Percentiles rank a stretch among this genome's conserved stretches.
Evolutionary conservation across 2,797 vertebrate species (phyloP).

Genomic region (Buceros bicornis): DNA sequence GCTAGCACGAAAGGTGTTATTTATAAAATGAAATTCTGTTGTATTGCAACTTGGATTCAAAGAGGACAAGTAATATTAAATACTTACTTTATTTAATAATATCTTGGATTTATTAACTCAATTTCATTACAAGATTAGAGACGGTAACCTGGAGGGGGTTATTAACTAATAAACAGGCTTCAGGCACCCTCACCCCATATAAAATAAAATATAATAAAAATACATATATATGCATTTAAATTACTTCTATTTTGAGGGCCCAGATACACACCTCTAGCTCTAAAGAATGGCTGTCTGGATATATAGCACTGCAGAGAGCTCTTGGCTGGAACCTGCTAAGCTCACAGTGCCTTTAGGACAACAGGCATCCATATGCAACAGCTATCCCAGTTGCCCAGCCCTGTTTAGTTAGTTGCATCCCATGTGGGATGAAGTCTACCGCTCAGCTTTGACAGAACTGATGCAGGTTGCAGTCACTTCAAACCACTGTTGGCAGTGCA

Average conservation of each 20-base stretch:
- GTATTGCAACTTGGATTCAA: slow-evolving; percentile 85
- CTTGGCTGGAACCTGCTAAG: neutral
- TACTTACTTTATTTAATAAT: slow-evolving; percentile 86
- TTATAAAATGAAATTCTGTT: slow-evolving; percentile 88
- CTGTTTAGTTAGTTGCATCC: neutral
- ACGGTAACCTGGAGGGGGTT: slow-evolving; percentile 73
- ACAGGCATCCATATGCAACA: neutral
- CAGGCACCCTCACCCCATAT: slow-evolving; percentile 49
- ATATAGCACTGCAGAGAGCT: neutral
- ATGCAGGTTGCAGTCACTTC: neutral
- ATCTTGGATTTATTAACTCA: slow-evolving; percentile 86
- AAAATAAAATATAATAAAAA: slow-evolving; percentile 61
- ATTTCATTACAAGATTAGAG: slow-evolving; percentile 82
- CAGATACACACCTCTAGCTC: slow-evolving; percentile 30
- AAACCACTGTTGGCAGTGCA: neutral
- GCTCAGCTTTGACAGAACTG: neutral
- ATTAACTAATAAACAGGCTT: slow-evolving; percentile 79
- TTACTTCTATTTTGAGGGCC: slow-evolving; percentile 43
- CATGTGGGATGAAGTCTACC: neutral
- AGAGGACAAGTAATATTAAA: slow-evolving; percentile 86
- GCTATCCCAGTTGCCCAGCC: neutral
- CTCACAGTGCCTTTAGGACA: neutral
- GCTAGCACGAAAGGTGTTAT: slow-evolving; percentile 86
- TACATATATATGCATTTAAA: slow-evolving; percentile 65
- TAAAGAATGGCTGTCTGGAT: slow-evolving; percentile 12